These are phyloP conservation scores for Embiotoca jacksoni DNA, from an alignment of 2,113 vertebrate genomes.

Conservation along the genomic window DNA sequence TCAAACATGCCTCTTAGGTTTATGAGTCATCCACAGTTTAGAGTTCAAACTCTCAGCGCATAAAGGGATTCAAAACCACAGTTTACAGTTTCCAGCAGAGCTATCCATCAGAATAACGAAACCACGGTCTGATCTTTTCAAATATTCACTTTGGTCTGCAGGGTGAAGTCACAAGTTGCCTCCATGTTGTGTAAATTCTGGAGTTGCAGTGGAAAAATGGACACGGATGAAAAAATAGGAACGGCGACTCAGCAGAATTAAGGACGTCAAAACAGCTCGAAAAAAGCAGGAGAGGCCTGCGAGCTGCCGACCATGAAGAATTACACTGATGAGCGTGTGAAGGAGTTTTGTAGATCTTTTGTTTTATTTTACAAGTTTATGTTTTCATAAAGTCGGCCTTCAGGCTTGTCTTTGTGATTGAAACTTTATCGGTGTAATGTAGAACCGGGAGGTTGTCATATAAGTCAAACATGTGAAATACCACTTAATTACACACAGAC, in stretches of 20 bases:
- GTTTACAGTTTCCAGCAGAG: slow-evolving; percentile 60
- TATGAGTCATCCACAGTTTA: slow-evolving; percentile 50
- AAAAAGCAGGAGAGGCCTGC: neutral
- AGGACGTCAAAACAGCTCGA: slow-evolving; percentile 38
- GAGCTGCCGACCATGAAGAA: slow-evolving; percentile 40
- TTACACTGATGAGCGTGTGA: slow-evolving; percentile 48
- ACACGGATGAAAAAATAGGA: slow-evolving; percentile 29
- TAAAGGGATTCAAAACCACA: slow-evolving; percentile 53
- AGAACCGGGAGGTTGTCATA: slow-evolving; percentile 9
- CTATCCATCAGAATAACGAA: slow-evolving; percentile 53
- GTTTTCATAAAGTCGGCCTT: slow-evolving; percentile 29
- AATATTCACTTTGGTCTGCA: slow-evolving; percentile 53
- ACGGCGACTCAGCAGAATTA: slow-evolving; percentile 30
- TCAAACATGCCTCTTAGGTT: slow-evolving; percentile 49
- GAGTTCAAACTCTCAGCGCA: slow-evolving; percentile 48
- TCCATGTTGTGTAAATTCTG: slow-evolving; percentile 32
- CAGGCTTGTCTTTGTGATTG: neutral
- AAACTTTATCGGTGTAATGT: slow-evolving; percentile 13
- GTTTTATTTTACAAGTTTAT: neutral
- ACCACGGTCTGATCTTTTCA: slow-evolving; percentile 38
- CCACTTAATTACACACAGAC: slow-evolving; percentile 12
- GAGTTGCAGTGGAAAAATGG: slow-evolving; percentile 44
- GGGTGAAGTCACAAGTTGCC: slow-evolving; percentile 47
- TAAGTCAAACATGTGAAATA: slow-evolving; percentile 21
- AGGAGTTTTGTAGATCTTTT: slow-evolving; percentile 25